These are phyloP conservation scores for Hystrix cristata DNA, from an alignment of 2,113 vertebrate species.

Conservation along the genomic window DNA sequence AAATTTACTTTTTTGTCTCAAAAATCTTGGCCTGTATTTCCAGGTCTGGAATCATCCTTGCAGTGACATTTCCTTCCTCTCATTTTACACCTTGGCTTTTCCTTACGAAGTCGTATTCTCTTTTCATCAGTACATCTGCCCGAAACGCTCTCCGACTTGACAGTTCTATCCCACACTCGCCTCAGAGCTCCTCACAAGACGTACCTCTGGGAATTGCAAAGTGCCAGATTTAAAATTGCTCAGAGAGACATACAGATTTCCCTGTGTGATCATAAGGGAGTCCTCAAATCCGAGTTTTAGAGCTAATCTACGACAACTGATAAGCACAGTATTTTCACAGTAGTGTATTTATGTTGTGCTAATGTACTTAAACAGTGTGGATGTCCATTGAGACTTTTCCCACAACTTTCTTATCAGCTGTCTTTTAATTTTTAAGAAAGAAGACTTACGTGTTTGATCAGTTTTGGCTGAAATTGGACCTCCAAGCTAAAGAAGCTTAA, in stretches of 20 bases:
- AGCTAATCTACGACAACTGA: slow-evolving; percentile 84
- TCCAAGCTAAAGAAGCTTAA: background rate
- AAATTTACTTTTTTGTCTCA: slow-evolving; percentile 68
- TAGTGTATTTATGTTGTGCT: slow-evolving; percentile 83
- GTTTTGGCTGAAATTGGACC: background rate
- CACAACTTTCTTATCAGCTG: slow-evolving; percentile 69
- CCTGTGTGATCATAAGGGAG: slow-evolving; percentile 82
- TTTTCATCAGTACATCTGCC: slow-evolving; percentile 84
- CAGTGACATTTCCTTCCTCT: slow-evolving; percentile 77
- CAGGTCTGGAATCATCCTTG: slow-evolving; percentile 70
- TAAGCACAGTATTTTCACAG: slow-evolving; percentile 84
- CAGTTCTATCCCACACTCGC: slow-evolving; percentile 83
- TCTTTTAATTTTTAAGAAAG: slow-evolving; percentile 58
- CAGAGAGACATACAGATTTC: slow-evolving; percentile 80
- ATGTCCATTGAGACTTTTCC: slow-evolving; percentile 76
- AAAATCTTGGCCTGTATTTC: slow-evolving; percentile 66
- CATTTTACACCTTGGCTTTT: slow-evolving; percentile 82
- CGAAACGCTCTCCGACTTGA: slow-evolving; percentile 77
- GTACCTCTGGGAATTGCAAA: slow-evolving; percentile 83
- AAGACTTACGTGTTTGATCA: background rate
- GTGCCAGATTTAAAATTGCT: slow-evolving; percentile 84
- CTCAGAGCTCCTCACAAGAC: slow-evolving; percentile 81
- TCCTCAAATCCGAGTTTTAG: slow-evolving; percentile 81
- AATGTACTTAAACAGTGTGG: slow-evolving; percentile 82
- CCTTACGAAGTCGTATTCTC: slow-evolving; percentile 78